These are phyloP conservation scores for Microcaecilia unicolor DNA, from an alignment of 2,797 vertebrate species.

Conservation along the genomic window DNA sequence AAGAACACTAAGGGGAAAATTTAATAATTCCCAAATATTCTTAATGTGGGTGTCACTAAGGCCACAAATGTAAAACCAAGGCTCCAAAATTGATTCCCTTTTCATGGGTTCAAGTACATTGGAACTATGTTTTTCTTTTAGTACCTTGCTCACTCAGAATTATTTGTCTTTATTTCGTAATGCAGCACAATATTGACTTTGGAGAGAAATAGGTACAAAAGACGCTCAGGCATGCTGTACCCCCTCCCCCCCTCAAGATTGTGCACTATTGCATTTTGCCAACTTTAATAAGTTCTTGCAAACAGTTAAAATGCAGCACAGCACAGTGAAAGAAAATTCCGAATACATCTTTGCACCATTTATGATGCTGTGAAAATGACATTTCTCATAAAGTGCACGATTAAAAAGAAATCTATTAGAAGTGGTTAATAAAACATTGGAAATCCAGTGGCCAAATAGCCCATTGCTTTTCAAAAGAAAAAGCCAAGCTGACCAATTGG, in stretches of 20 bases:
- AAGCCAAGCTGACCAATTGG: constrained; percentile 66
- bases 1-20: too few relatives aligned
- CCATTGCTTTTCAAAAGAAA: constrained; percentile 47
- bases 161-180: constrained; percentile 24
- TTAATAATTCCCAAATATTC: too few relatives aligned
- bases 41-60: too few relatives aligned
- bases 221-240: constrained; percentile 33
- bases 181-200: constrained; percentile 25
- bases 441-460: constrained; percentile 55
- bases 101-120: too few relatives aligned
- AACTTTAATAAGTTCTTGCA: constrained; percentile 39
- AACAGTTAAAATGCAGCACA: constrained; percentile 20
- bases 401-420: constrained; percentile 50
- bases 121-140: too few relatives aligned
- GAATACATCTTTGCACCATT: constrained; percentile 18
- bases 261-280: too few relatives aligned
- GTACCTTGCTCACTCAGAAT: constrained; percentile 32
- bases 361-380: constrained; percentile 40
- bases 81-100: too few relatives aligned
- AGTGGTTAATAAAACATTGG: constrained; percentile 53
- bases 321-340: constrained; percentile 22
- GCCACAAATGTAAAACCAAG: too few relatives aligned
- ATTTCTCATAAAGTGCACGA: constrained; percentile 43
- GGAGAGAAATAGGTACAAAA: constrained; percentile 22
- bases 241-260: too few relatives aligned